Base-by-base conservation (phyloP, 2,113 vertebrate species). In the Silurus meridionalis region DNA sequence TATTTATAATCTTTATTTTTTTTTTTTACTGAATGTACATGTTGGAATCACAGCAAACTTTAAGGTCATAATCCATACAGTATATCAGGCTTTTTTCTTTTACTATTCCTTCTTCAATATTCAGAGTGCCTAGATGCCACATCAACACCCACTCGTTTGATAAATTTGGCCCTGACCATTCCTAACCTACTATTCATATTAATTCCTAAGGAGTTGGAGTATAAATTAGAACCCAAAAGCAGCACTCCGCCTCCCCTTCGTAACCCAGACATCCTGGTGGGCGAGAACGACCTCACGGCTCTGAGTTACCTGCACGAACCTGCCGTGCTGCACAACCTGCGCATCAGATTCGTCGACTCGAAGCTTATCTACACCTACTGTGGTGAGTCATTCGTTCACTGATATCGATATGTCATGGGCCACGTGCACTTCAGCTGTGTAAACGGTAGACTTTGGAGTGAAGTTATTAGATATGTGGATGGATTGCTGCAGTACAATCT, bases 351-450 rank as follows among this genome's bases (percentile, higher is more conserved):
- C 83, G 95, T 97, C 4, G 97, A 98, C 91, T 99, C 97, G 4
- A 98, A 96, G 87, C 93, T 97, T 63, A 99, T 99, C 93, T 99
- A 99, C 90, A 99, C 98, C 0, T 99, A 99, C 82, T 99, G 98
- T 87, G 98, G 98, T 98, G 60, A 82, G 72, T 10, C n/a, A 8
- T 46, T 46, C 15, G 58, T 23, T 52, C 28, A 1, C 53, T 75
- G 52, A n/a, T 14, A 25, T 77, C 60, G 81, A 28, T 5, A n/a
- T 46, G 21, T 7, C 4, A 52, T 11, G 25, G 14, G 72, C 48
- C 83, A 85, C 15, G 55, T 58, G 57, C 4, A 13, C 21, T 50
- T 61, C 15, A 79, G 55, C 37, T 74, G 53, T 15, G 21, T 63
- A 55, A 57, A 87, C 82, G 85, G 83, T 91, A 92, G 92, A 95